phyloP scores from a whole-genome alignment of 92 coral and sea anemone species.

The Galaxea fascicularis region DNA sequence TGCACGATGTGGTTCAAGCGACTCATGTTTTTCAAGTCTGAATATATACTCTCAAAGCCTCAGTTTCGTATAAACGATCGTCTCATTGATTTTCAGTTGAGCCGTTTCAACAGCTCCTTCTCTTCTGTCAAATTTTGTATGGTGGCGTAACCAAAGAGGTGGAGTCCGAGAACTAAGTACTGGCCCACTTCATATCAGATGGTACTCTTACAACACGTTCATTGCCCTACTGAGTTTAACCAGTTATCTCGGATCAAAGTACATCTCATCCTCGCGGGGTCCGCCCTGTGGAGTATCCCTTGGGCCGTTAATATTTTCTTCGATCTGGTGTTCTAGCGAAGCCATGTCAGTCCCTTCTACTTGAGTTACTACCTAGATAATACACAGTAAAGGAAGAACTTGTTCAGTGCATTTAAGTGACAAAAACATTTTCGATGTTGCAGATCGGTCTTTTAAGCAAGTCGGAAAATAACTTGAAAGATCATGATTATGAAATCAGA shows the following conservation, averaged over 20 bases:
- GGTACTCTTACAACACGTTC: not conserved
- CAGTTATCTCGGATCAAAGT: slow-evolving; percentile 37
- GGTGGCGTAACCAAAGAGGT: not conserved
- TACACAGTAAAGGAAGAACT: not conserved
- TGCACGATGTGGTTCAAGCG: too few relatives aligned
- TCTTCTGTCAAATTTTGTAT: not conserved
- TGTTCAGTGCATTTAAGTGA: not conserved
- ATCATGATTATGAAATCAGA: too few relatives aligned
- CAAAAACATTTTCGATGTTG: not conserved
- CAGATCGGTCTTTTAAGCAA: not conserved
- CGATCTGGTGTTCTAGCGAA: slow-evolving; percentile 19
- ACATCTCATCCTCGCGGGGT: not conserved
- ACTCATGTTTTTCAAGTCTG: too few relatives aligned
- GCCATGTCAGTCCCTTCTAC: slow-evolving; percentile 30
- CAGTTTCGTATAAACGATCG: not conserved
- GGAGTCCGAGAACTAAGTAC: not conserved
- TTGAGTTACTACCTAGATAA: slow-evolving; percentile 19
- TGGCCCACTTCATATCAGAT: too few relatives aligned
- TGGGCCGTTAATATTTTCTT: slow-evolving; percentile 15
- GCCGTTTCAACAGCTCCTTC: not conserved
- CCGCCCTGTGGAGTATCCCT: not conserved
- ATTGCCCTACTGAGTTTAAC: not conserved
- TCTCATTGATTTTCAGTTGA: not conserved
- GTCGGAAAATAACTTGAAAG: too few relatives aligned
- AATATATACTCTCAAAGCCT: too few relatives aligned